These are phyloP conservation scores for Scylla paramamosain DNA, from an alignment of 1,140 invertebrate species.

Conservation along the genomic window DNA sequence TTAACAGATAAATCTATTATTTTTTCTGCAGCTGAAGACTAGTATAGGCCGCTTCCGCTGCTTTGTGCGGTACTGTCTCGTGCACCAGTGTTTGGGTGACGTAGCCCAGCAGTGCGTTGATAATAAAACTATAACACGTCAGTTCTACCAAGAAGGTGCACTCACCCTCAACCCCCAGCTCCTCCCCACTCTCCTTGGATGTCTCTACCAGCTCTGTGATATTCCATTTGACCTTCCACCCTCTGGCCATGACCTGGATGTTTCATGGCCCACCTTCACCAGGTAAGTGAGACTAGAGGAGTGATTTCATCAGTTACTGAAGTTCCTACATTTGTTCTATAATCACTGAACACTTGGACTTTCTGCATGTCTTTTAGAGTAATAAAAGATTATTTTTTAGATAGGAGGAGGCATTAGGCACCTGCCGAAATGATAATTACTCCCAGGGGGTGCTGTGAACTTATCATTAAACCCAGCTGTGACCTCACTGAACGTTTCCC, in stretches of 20 bases:
- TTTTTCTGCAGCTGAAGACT: slow-evolving; percentile 59
- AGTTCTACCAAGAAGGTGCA: slow-evolving; percentile 55
- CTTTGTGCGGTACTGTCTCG: slow-evolving; percentile 61
- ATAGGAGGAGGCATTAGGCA: too few species aligned
- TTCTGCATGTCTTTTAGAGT: too few species aligned
- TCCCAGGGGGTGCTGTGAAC: too few species aligned
- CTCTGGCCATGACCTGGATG: slow-evolving; percentile 54
- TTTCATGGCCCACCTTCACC: slow-evolving; percentile 58
- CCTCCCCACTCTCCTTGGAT: neutral
- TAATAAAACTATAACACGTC: slow-evolving; percentile 27
- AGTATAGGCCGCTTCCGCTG: slow-evolving; percentile 51
- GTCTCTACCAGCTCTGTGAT: slow-evolving; percentile 57
- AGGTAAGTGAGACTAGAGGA: slow-evolving; percentile 35
- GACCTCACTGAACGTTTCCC: too few species aligned
- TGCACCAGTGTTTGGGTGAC: slow-evolving; percentile 57
- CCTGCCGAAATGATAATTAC: too few species aligned
- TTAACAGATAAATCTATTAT: neutral
- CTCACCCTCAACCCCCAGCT: slow-evolving; percentile 15
- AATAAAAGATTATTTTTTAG: too few species aligned
- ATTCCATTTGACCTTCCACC: slow-evolving; percentile 61
- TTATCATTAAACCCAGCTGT: too few species aligned
- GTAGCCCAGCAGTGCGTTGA: slow-evolving; percentile 59
- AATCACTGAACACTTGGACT: too few species aligned
- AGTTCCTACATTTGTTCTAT: neutral
- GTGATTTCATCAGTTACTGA: neutral